These are phyloP conservation scores for Alectura lathami DNA, from an alignment of 2,113 vertebrate species.

Conservation along the genomic window DNA sequence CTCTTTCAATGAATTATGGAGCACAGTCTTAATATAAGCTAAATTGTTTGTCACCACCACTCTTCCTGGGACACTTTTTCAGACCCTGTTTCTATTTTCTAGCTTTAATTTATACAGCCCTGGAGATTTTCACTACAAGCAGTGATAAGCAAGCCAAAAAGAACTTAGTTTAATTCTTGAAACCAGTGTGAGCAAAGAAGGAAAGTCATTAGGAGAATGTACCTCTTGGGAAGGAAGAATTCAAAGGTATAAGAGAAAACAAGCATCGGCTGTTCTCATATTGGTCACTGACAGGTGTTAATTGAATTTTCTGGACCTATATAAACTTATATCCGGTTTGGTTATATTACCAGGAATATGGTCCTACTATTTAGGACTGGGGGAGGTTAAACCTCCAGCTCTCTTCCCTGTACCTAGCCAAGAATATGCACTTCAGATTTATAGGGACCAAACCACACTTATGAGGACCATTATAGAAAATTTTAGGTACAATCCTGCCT, in stretches of 20 bases:
- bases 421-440: not conserved
- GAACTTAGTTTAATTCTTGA: constrained; percentile 23
- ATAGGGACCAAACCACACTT: not conserved
- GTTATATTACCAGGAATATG: not conserved
- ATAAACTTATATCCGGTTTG: constrained; percentile 7
- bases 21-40: not conserved
- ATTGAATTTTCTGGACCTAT: constrained; percentile 16
- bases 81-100: constrained; percentile 2
- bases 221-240: constrained; percentile 44
- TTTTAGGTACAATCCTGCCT: not conserved
- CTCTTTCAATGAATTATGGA: not conserved
- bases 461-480: not conserved
- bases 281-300: not conserved
- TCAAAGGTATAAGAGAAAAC: not conserved
- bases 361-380: not conserved
- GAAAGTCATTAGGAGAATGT: constrained; percentile 8
- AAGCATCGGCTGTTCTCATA: constrained; percentile 12
- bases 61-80: not conserved
- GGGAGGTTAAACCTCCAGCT: not conserved
- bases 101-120: constrained; percentile 32
- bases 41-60: not conserved
- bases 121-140: not conserved
- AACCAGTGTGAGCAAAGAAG: constrained; percentile 3
- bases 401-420: not conserved
- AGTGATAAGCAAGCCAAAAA: constrained; percentile 32